phyloP scores from a whole-genome alignment of 1,140 invertebrate species.

The Aporrectodea caliginosa region DNA sequence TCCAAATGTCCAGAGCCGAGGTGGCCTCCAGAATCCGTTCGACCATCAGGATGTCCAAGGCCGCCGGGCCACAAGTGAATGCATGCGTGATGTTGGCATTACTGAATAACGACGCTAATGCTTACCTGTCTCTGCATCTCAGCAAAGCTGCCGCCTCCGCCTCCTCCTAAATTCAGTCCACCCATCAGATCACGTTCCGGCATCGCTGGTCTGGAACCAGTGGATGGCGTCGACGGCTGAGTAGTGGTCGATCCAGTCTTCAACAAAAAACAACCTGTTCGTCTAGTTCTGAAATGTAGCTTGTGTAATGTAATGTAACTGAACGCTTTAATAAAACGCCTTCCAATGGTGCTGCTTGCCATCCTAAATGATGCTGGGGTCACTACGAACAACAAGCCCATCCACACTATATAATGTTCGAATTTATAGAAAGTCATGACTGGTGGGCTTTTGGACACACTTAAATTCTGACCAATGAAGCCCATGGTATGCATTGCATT shows the following conservation, averaged over 20 bases:
- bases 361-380: too few relatives aligned
- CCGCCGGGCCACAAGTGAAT: background rate
- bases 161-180: background rate
- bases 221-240: background rate
- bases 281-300: background rate
- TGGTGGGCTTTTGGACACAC: too few relatives aligned
- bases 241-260: background rate
- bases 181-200: background rate
- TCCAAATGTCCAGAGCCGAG: too few relatives aligned
- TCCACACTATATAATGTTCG: too few relatives aligned
- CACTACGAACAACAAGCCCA: too few relatives aligned
- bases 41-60: background rate
- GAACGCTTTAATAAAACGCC: background rate
- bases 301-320: background rate
- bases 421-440: too few relatives aligned
- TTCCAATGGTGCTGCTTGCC: background rate
- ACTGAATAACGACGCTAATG: too few relatives aligned
- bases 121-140: constrained; percentile 8
- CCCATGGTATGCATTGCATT: too few relatives aligned
- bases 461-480: too few relatives aligned
- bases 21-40: background rate
- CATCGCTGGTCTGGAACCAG: background rate
- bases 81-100: too few relatives aligned
- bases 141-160: background rate
- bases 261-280: background rate